phyloP scores from a whole-genome alignment of 2,888 invertebrate species.

The Cryptophagus acutangulus region DNA sequence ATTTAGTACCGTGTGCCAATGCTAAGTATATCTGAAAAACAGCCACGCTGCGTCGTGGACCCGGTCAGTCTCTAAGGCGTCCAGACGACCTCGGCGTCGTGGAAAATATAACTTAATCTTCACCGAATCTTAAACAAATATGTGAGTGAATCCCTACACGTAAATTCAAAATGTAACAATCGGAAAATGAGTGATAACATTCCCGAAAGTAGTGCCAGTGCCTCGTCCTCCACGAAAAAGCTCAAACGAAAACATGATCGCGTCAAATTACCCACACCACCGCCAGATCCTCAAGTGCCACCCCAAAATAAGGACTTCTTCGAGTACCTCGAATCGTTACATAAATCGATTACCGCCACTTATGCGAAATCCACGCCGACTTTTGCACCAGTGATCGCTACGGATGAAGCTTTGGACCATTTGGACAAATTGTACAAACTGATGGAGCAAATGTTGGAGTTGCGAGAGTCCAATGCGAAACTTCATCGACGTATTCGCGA shows the following conservation, averaged over 20 bases:
- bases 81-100: constrained; percentile 27
- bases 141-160: background rate
- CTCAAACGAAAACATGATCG: constrained; percentile 32
- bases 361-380: constrained; percentile 52
- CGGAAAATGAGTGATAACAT: constrained; percentile 29
- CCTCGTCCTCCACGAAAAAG: constrained; percentile 14
- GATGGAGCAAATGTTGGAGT: constrained; percentile 68
- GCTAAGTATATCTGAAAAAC: constrained; percentile 36
- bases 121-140: background rate
- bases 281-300: constrained; percentile 44
- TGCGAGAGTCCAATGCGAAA: constrained; percentile 67
- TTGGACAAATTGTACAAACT: constrained; percentile 72
- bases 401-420: constrained; percentile 69
- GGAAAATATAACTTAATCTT: constrained; percentile 9
- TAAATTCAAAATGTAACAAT: constrained; percentile 10
- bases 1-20: constrained; percentile 39
- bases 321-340: constrained; percentile 47
- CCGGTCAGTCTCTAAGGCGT: constrained; percentile 40
- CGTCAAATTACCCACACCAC: constrained; percentile 46
- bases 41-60: constrained; percentile 28
- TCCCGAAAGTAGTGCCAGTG: constrained; percentile 19
- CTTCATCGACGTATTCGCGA: constrained; percentile 65
- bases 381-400: constrained; percentile 55
- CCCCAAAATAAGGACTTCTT: constrained; percentile 44
- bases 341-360: constrained; percentile 29